These are phyloP conservation scores for Zosterops lateralis DNA, from an alignment of 2,113 vertebrate species.

Conservation along the genomic window DNA sequence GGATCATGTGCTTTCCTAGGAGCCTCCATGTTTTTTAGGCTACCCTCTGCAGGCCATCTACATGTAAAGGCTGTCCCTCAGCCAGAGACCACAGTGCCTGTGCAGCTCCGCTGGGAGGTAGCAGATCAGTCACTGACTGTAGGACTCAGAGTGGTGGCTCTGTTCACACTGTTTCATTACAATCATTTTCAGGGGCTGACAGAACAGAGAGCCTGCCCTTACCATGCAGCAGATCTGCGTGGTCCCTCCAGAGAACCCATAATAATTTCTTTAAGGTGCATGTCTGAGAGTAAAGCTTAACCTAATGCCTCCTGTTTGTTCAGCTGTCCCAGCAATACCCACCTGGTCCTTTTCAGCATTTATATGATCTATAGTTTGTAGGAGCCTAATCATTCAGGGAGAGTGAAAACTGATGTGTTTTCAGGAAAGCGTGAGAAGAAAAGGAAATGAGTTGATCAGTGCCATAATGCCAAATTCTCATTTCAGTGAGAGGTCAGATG, in stretches of 20 bases:
- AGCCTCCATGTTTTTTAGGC: not conserved
- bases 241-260: not conserved
- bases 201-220: not conserved
- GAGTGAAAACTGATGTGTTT: not conserved
- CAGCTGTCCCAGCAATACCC: not conserved
- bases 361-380: not conserved
- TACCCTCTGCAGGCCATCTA: not conserved
- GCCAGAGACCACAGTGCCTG: not conserved
- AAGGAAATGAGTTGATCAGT: not conserved
- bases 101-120: not conserved
- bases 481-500: not conserved
- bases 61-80: not conserved
- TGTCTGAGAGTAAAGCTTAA: not conserved
- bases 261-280: not conserved
- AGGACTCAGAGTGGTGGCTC: not conserved
- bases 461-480: not conserved
- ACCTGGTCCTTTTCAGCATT: not conserved
- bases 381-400: not conserved
- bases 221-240: not conserved
- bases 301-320: not conserved
- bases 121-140: not conserved
- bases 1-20: not conserved
- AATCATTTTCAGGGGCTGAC: not conserved
- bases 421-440: not conserved
- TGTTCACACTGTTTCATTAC: not conserved